Evolutionary conservation across 2,113 vertebrate species (phyloP).

Genomic region (Pogona vitticeps): DNA sequence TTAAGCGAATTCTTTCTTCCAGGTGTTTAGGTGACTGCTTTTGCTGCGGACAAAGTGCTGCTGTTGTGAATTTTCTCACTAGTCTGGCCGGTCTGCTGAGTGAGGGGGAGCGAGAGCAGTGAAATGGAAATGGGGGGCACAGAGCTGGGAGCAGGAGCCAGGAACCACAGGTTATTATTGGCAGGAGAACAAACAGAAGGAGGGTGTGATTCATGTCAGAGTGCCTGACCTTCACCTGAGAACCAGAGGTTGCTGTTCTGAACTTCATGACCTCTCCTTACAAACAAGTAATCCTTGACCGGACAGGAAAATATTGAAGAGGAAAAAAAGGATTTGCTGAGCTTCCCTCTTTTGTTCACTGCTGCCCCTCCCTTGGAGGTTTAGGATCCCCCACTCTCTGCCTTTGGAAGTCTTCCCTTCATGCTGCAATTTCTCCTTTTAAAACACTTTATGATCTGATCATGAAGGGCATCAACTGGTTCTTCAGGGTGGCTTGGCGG

Average conservation of each 20-base stretch:
- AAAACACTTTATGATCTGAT: too few species aligned
- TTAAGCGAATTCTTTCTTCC: slow-evolving; percentile 7
- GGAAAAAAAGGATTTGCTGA: too few species aligned
- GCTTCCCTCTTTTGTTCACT: too few species aligned
- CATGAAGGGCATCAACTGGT: too few species aligned
- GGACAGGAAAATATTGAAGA: fast-evolving
- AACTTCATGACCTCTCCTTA: neutral
- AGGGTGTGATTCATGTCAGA: slow-evolving; percentile 15
- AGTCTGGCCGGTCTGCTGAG: neutral
- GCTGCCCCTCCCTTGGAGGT: neutral
- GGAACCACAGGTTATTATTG: neutral
- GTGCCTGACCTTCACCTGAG: neutral
- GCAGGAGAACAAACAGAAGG: neutral
- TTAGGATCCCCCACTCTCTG: neutral
- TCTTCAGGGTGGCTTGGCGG: too few species aligned
- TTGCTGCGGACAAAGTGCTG: neutral
- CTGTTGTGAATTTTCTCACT: neutral
- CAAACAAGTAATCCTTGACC: neutral
- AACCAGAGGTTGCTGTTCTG: slow-evolving; percentile 10
- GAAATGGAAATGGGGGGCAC: neutral
- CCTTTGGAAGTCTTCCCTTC: too few species aligned
- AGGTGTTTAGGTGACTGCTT: neutral
- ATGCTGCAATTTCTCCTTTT: too few species aligned
- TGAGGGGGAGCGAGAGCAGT: neutral
- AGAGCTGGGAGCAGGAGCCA: neutral